A percentile compares a stretch with the other conserved stretches of the same genome.
These are phyloP conservation scores for Coleophora flavipennella DNA, from an alignment of 2,888 invertebrate genomes.

Conservation along the genomic window DNA sequence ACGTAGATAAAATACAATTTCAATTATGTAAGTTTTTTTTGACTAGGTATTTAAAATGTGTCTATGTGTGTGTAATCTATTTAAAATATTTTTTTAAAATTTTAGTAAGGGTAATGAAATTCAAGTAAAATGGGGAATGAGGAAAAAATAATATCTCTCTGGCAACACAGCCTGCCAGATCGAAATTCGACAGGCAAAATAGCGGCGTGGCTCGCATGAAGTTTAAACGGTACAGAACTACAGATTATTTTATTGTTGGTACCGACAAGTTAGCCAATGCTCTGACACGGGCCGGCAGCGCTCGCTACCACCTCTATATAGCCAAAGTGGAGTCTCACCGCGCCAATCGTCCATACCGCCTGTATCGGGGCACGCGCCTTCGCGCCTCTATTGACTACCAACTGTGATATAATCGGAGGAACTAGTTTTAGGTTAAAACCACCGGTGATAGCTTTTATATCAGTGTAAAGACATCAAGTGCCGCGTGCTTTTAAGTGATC, in stretches of 20 bases:
- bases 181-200: conserved; percentile 24
- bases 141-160: neutral
- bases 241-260: conserved; percentile 23
- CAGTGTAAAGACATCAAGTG: conserved; percentile 39
- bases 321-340: conserved; percentile 42
- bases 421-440: conserved; percentile 56
- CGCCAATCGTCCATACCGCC: conserved; percentile 46
- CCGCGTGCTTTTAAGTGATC: conserved; percentile 27
- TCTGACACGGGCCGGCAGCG: conserved; percentile 38
- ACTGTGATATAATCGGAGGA: conserved; percentile 62
- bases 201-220: conserved; percentile 24
- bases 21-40: no score
- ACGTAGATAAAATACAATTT: no score
- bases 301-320: conserved; percentile 55
- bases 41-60: no score
- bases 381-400: conserved; percentile 49
- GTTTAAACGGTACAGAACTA: no score
- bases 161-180: conserved; percentile 16
- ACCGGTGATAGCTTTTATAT: conserved; percentile 46
- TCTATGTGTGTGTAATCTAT: no score
- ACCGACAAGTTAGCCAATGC: conserved; percentile 34
- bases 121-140: no score
- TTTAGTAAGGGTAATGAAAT: no score
- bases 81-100: no score
- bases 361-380: conserved; percentile 41